A percentile compares a stretch with the other conserved stretches of the same genome.
Conservation (phyloP, 1,140 invertebrate genomes). For the Drosophila varians region DNA sequence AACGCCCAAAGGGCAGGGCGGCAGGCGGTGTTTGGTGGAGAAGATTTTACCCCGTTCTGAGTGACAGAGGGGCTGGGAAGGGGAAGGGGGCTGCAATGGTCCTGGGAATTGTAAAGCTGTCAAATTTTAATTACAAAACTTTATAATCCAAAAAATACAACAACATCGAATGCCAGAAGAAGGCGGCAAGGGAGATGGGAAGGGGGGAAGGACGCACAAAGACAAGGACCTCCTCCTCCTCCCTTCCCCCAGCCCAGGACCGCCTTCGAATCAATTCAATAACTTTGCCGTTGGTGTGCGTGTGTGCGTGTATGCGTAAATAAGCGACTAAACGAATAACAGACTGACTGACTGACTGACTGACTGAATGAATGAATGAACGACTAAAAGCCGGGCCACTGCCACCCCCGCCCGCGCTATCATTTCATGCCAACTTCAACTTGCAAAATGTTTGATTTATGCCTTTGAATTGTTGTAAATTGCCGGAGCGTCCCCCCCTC, state of each 20-base stretch:
- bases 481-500: conserved; percentile 33
- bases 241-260: neutral
- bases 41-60: conserved; percentile 30
- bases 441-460: conserved; percentile 79
- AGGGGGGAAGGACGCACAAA: conserved; percentile 1
- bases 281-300: conserved; percentile 60
- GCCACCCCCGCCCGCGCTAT: neutral
- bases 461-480: conserved; percentile 77
- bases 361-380: conserved; percentile 55
- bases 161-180: conserved; percentile 7
- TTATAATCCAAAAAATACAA: conserved; percentile 82
- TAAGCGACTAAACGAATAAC: too few relatives aligned
- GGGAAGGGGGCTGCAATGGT: neutral
- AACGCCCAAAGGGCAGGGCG: neutral
- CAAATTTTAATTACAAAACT: conserved; percentile 83
- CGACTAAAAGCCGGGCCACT: conserved; percentile 32
- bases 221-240: too few relatives aligned
- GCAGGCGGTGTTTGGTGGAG: conserved; percentile 8
- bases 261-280: conserved; percentile 72
- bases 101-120: conserved; percentile 82
- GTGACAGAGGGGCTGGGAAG: neutral
- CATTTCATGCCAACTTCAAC: conserved; percentile 59
- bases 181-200: conserved; percentile 6
- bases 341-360: conserved; percentile 33
- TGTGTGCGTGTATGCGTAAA: conserved; percentile 77